These are phyloP conservation scores for Oostethus manadensis DNA, from an alignment of 2,113 vertebrate species.

Conservation along the genomic window DNA sequence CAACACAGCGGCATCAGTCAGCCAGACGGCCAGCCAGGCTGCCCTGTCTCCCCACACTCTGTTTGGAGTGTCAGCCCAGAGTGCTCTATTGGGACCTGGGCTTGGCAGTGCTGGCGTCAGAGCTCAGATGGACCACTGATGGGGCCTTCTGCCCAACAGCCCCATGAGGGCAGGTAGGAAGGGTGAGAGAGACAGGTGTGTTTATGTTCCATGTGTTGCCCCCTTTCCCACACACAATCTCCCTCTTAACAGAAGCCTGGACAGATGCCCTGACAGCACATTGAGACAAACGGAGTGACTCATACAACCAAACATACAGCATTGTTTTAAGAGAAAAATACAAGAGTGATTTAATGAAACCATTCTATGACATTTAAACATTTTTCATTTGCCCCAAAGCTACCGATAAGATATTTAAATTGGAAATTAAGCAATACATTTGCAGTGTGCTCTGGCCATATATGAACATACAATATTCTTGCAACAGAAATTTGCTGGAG, in stretches of 20 bases:
- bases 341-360: background rate
- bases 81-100: slow-evolving; percentile 47
- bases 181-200: slow-evolving; percentile 53
- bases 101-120: slow-evolving; percentile 56
- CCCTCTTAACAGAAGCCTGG: slow-evolving; percentile 16
- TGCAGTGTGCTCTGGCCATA: too few relatives aligned
- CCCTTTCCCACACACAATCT: background rate
- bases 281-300: slow-evolving; percentile 21
- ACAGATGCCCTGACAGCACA: slow-evolving; percentile 37
- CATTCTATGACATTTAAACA: too few relatives aligned
- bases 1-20: slow-evolving; percentile 27
- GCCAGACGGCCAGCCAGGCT: slow-evolving; percentile 23
- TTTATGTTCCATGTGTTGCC: slow-evolving; percentile 61
- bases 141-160: slow-evolving; percentile 56
- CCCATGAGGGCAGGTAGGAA: slow-evolving; percentile 45
- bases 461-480: too few relatives aligned
- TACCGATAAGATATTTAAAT: too few relatives aligned
- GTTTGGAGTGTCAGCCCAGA: slow-evolving; percentile 51
- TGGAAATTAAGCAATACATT: too few relatives aligned
- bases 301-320: slow-evolving; percentile 14
- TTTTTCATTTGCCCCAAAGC: too few relatives aligned
- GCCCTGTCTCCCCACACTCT: slow-evolving; percentile 28
- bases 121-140: slow-evolving; percentile 62
- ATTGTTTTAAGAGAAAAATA: background rate
- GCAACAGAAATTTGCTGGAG: too few relatives aligned